These are phyloP conservation scores for Alca torda DNA, from an alignment of 2,797 vertebrate species.

Conservation along the genomic window DNA sequence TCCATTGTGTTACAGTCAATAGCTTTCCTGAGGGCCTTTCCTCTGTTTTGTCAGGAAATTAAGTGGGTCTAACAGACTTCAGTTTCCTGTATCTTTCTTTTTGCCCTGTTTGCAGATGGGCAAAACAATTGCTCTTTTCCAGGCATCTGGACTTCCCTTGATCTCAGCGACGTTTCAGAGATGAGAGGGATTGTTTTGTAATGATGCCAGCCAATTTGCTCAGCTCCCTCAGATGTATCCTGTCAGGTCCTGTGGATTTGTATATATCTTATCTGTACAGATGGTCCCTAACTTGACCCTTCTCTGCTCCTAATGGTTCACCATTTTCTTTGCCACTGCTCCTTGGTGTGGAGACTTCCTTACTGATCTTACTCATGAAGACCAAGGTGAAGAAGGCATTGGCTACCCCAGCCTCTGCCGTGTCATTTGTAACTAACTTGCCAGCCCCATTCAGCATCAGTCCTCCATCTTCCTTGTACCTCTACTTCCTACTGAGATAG, in stretches of 20 bases:
- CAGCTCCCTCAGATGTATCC: background rate
- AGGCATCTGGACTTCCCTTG: background rate
- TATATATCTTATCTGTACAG: background rate
- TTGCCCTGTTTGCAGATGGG: background rate
- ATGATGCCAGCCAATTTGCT: background rate
- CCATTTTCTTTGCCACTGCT: background rate
- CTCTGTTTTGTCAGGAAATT: background rate
- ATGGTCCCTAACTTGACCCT: background rate
- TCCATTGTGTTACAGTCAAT: background rate
- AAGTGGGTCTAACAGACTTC: background rate
- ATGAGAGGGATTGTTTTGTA: background rate
- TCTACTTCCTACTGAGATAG: background rate
- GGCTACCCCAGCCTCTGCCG: background rate
- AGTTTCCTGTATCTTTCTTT: background rate
- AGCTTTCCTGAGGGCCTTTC: background rate
- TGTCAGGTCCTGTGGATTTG: background rate
- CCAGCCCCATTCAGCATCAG: background rate
- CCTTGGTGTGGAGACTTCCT: background rate
- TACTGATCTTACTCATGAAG: background rate
- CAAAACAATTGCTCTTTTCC: background rate
- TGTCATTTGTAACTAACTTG: background rate
- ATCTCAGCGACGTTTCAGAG: background rate
- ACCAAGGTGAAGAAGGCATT: background rate
- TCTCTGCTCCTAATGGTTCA: background rate
- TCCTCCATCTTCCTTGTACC: background rate